Conservation (phyloP, 2,797 vertebrate genomes). For the Anisognathus igniventris region DNA sequence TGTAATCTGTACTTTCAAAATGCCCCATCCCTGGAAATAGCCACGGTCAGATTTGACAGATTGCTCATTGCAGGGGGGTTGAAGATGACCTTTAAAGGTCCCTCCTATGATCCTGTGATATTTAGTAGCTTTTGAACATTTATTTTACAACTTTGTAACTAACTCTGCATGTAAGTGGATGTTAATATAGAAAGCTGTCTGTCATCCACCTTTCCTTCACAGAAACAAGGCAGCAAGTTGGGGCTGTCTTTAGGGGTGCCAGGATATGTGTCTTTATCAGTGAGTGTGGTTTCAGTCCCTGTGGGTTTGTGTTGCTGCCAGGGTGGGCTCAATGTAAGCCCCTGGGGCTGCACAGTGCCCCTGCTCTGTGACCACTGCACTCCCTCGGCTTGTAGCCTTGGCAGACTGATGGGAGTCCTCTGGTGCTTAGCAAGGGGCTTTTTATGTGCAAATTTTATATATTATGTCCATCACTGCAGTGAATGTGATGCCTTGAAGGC, state of each 20-base stretch:
- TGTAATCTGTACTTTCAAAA: conserved; percentile 4
- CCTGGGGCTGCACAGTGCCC: not conserved
- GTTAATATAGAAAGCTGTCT: not conserved
- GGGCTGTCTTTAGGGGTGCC: not conserved
- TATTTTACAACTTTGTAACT: not conserved
- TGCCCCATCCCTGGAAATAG: not conserved
- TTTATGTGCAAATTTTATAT: not conserved
- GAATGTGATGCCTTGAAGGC: not conserved
- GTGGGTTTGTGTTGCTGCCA: not conserved
- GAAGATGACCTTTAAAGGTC: not conserved
- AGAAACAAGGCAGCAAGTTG: not conserved
- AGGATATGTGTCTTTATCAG: not conserved
- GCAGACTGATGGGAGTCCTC: not conserved
- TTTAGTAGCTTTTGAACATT: not conserved
- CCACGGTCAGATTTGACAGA: not conserved
- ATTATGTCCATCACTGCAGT: not conserved
- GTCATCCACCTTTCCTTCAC: not conserved
- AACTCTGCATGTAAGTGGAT: accelerated
- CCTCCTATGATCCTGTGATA: not conserved
- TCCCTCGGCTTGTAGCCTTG: not conserved
- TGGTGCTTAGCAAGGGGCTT: not conserved
- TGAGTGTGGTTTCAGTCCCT: not conserved
- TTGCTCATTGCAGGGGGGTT: not conserved
- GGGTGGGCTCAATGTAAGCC: not conserved
- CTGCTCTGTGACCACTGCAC: accelerated